Conservation (phyloP, 2,888 invertebrate species). For the Agrochola lota region DNA sequence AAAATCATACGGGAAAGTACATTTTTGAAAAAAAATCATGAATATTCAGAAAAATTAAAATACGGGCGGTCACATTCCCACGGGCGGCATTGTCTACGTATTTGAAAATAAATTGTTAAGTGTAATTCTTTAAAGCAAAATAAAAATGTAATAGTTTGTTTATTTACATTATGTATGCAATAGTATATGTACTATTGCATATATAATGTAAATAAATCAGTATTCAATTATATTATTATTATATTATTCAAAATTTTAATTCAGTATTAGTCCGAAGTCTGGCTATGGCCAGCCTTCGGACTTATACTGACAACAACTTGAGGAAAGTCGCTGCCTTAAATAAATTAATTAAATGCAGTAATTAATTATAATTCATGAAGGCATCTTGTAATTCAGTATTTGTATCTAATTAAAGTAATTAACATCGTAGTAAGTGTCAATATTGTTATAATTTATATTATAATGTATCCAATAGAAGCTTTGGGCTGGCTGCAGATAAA, state of each 20-base stretch:
- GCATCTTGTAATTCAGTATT: constrained; percentile 37
- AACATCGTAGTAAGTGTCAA: constrained; percentile 17
- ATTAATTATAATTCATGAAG: constrained; percentile 17
- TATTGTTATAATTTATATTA: constrained; percentile 13
- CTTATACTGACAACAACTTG: not conserved
- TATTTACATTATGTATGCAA: not conserved
- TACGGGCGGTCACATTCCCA: no score
- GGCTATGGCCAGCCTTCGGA: not conserved
- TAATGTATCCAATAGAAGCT: constrained; percentile 49
- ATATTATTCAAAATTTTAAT: no score
- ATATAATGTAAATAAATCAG: no score
- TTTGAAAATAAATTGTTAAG: not conserved
- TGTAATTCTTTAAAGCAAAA: not conserved
- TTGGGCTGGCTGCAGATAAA: constrained; percentile 43
- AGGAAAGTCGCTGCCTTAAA: constrained; percentile 23
- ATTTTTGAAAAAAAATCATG: no score
- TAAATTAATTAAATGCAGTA: constrained; percentile 7
- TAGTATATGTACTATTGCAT: no score
- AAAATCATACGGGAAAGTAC: no score
- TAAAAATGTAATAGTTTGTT: no score
- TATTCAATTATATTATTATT: no score
- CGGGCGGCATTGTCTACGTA: no score
- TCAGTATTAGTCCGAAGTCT: no score
- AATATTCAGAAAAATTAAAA: no score
- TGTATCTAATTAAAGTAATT: constrained; percentile 1